Percentiles rank a stretch among this genome's conserved stretches.
These are phyloP conservation scores for Apostichopus parvimensis DNA, from an alignment of 35 echinoderm and acorn worm genomes.

Conservation along the genomic window DNA sequence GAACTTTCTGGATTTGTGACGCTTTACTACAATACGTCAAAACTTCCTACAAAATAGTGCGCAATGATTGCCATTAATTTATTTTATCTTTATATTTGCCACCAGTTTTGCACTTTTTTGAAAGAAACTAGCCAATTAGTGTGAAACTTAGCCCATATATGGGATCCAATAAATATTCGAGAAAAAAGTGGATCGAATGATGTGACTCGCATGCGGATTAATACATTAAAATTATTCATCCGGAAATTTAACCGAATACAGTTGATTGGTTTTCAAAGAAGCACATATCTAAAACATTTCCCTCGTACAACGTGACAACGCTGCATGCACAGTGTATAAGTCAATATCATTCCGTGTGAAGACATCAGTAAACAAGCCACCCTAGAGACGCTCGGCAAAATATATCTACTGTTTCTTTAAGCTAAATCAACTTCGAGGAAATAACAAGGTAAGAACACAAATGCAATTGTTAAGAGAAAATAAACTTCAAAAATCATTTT, in stretches of 20 bases:
- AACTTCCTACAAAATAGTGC: background rate
- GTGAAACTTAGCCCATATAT: too few relatives aligned
- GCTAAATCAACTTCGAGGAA: too few relatives aligned
- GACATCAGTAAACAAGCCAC: background rate
- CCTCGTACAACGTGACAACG: background rate
- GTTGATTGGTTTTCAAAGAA: background rate
- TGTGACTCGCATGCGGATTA: background rate
- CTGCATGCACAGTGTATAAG: background rate
- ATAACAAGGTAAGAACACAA: too few relatives aligned
- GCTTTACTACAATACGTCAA: background rate
- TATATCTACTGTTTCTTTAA: too few relatives aligned
- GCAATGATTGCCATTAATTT: background rate
- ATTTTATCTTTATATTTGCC: too few relatives aligned
- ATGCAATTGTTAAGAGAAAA: too few relatives aligned
- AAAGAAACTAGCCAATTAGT: too few relatives aligned
- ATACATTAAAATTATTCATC: background rate
- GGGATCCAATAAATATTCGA: too few relatives aligned
- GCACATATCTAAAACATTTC: conserved; percentile 34
- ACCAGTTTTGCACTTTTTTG: background rate
- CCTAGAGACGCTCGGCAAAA: background rate
- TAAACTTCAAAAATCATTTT: too few relatives aligned
- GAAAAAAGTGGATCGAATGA: too few relatives aligned
- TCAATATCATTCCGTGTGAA: background rate
- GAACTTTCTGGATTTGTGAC: conserved; percentile 8
- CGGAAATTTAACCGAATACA: background rate